Evolutionary conservation across 2,888 invertebrate species (phyloP).

Genomic region (Frankliniella intonsa): DNA sequence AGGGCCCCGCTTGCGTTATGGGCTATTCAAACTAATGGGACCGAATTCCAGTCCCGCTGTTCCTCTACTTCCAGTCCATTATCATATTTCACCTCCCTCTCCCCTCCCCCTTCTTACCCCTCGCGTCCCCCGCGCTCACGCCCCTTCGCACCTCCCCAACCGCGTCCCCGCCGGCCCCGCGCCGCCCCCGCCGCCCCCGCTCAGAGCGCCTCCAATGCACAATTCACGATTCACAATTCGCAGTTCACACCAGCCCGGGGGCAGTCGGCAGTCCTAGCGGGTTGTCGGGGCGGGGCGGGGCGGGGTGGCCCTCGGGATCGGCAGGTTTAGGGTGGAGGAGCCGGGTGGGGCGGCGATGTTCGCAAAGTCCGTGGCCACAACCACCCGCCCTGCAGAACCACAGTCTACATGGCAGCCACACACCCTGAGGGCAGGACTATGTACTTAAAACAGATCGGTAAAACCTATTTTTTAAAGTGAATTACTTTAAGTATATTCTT

Average conservation of each 20-base stretch:
- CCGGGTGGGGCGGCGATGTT: too few species aligned
- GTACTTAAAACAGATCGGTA: too few species aligned
- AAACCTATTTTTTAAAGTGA: too few species aligned
- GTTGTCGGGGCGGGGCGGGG: not conserved
- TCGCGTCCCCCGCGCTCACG: not conserved
- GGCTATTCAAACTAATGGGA: constrained; percentile 25
- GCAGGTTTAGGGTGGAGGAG: too few species aligned
- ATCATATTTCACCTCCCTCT: constrained; percentile 13
- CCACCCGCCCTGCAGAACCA: too few species aligned
- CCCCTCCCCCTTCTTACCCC: not conserved
- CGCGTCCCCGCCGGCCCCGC: not conserved
- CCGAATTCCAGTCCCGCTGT: constrained; percentile 24
- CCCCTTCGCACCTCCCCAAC: not conserved
- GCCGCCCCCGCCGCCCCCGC: not conserved
- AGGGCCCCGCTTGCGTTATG: not conserved
- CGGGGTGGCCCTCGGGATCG: constrained; percentile 1
- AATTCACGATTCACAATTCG: constrained; percentile 26
- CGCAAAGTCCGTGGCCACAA: too few species aligned
- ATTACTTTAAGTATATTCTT: too few species aligned
- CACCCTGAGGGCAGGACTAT: not conserved
- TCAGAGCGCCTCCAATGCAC: not conserved
- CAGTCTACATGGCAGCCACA: too few species aligned
- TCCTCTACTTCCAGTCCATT: constrained; percentile 26
- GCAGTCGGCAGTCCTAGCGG: not conserved
- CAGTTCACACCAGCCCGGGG: constrained; percentile 6